Base-by-base conservation (phyloP, 2,113 vertebrate genomes). In the Festucalex cinctus region DNA sequence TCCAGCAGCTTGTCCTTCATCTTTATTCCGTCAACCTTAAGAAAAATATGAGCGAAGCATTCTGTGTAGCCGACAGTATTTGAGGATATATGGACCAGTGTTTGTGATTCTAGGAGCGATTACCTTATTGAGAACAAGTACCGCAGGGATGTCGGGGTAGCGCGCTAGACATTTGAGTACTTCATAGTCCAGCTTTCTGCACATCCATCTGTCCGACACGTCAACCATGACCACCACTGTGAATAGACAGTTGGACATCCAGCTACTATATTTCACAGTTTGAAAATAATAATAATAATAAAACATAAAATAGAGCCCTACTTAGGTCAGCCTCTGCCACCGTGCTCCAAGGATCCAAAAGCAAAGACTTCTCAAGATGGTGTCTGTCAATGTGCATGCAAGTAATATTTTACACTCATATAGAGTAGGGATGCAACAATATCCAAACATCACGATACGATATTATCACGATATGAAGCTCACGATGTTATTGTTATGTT, bases 41-140 rank as follows among this genome's bases (percentile, higher is more conserved):
- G 26, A 68, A 0, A 24, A 71, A 70, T 37, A 64, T 16, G n/a
- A 56, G 37, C 24, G 32, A 39, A 12, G 36, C 54, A 16, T 49
- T 32, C 2, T 4, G 28, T 32, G 28, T 32, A 32, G 28, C 28
- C 28, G 4, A 32, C 2, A 32, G 28, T 32, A 32, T 32, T 32
- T 32, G 28, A 32, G 28, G 28, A 32, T 32, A 32, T 32, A 32
- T 32, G 10, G 12, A 41, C 39, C 39, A 10, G 9, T 41, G 9
- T 41, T 46, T 19, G 44, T 46, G 44, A 46, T 26, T 53, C 14
- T 35, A 8, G 2, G 8, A 36, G 51, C 24, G 0, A 53, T 41
- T 77, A 98, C 97, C 94, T 99, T 99, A 85, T 99, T 99, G 75
- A 99, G 90, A 63, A 97, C 92, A 20, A 99, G 92, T 58, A 98